Conservation (phyloP, 2,888 invertebrate species). For the Boloria selene region DNA sequence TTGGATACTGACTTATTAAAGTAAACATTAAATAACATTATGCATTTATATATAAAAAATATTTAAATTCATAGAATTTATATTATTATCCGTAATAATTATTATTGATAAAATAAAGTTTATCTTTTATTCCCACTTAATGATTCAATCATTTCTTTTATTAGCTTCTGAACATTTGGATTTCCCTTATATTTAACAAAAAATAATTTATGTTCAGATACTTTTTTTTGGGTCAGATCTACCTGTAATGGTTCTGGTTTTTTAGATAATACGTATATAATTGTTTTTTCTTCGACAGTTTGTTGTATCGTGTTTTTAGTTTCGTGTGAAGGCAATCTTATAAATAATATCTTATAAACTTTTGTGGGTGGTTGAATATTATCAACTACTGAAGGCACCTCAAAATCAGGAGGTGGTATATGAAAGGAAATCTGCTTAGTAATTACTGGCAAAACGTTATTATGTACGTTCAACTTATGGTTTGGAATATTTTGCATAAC, state of each 20-base stretch:
- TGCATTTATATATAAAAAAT: too few species aligned
- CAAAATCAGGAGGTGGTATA: constrained; percentile 87
- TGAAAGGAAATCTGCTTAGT: constrained; percentile 89
- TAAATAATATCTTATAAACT: constrained; percentile 89
- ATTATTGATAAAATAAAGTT: too few species aligned
- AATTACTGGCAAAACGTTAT: constrained; percentile 65
- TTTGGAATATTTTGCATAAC: not conserved
- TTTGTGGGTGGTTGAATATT: constrained; percentile 80
- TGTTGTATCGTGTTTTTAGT: constrained; percentile 47
- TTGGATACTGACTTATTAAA: too few species aligned
- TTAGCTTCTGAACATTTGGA: constrained; percentile 7
- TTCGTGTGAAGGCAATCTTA: constrained; percentile 87
- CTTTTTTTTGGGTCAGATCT: constrained; percentile 38
- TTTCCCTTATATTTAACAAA: constrained; percentile 83
- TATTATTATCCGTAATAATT: too few species aligned
- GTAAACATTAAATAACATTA: too few species aligned
- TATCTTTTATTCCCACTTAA: too few species aligned
- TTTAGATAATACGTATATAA: constrained; percentile 88
- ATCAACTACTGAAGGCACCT: constrained; percentile 77
- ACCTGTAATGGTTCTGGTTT: constrained; percentile 79
- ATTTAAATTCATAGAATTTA: too few species aligned
- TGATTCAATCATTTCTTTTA: too few species aligned
- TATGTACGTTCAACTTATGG: not conserved
- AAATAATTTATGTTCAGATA: constrained; percentile 86
- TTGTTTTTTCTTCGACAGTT: constrained; percentile 83